Evolutionary conservation across 2,888 invertebrate genomes (phyloP).

Genomic region (Boloria selene): DNA sequence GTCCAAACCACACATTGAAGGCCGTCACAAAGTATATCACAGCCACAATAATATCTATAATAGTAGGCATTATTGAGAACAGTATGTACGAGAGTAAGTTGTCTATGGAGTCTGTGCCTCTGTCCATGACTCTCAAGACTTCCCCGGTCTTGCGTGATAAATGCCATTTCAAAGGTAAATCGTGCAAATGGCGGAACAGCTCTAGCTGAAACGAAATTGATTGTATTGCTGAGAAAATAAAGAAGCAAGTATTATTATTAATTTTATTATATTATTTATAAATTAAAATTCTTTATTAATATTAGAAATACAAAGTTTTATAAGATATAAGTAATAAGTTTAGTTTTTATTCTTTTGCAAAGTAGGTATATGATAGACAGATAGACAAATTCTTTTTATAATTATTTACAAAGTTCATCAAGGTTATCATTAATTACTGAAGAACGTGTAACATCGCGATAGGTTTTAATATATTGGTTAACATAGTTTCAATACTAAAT

Average conservation of each 20-base stretch:
- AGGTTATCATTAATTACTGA: no score
- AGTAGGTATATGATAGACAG: no score
- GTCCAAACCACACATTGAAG: conserved; percentile 97
- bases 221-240: neutral
- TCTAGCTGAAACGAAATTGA: conserved; percentile 83
- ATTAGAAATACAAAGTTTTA: no score
- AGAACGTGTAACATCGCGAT: no score
- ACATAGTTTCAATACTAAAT: no score
- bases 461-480: no score
- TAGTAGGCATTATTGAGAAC: conserved; percentile 96
- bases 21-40: conserved; percentile 92
- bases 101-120: conserved; percentile 98
- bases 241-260: neutral
- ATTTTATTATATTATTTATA: neutral
- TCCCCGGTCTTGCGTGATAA: conserved; percentile 97
- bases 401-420: no score
- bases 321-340: no score
- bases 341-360: no score
- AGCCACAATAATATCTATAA: conserved; percentile 95
- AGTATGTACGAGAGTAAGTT: conserved; percentile 95
- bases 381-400: no score
- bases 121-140: conserved; percentile 97
- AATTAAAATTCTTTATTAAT: neutral
- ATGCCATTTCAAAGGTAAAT: conserved; percentile 97
- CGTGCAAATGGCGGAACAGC: conserved; percentile 93